A percentile compares a stretch with the other conserved stretches of the same genome.
Evolutionary conservation across 2,797 vertebrate species (phyloP).

Genomic region (Labeo calbasu): DNA sequence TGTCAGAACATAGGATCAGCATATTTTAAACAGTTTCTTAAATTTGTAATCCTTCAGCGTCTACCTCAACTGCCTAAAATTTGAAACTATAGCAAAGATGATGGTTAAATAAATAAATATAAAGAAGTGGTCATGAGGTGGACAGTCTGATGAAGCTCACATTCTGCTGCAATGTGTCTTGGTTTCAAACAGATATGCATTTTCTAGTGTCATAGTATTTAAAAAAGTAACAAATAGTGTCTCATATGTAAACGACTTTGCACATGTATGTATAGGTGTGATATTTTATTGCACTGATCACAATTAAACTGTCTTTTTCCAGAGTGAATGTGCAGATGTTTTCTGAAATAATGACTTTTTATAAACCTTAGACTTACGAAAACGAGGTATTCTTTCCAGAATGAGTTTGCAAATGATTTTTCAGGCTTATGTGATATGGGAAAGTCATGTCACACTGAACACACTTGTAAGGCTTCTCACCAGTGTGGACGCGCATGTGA

Average conservation of each 20-base stretch:
- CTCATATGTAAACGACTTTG: neutral
- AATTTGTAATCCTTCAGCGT: too few species aligned
- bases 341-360: neutral
- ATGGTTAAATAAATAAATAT: too few species aligned
- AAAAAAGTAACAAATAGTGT: neutral
- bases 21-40: too few species aligned
- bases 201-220: neutral
- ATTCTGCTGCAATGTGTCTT: neutral
- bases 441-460: neutral
- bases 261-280: neutral
- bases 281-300: neutral
- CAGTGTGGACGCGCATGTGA: neutral
- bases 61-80: too few species aligned
- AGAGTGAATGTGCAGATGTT: neutral
- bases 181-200: neutral
- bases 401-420: neutral
- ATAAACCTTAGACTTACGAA: neutral
- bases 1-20: too few species aligned
- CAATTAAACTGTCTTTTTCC: neutral
- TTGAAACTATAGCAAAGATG: too few species aligned
- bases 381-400: neutral
- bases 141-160: neutral
- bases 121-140: neutral
- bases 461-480: conserved; percentile 3
- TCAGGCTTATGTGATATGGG: neutral